Conservation (phyloP, 2,888 invertebrate genomes). For the Agrilus cyanescens region DNA sequence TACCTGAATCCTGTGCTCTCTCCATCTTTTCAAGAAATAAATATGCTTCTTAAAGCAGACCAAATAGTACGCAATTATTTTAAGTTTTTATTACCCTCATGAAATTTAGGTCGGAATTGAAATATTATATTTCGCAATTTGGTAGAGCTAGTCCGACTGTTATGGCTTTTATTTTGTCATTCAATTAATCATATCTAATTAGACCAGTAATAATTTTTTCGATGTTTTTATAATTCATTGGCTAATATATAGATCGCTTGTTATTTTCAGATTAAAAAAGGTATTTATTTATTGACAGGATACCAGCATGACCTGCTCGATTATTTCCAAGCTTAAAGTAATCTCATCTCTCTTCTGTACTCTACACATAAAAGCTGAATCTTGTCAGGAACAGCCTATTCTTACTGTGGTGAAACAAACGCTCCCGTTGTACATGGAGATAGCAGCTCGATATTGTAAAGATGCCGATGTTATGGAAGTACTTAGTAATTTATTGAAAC, state of each 20-base stretch:
- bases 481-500: constrained; percentile 61
- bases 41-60: constrained; percentile 39
- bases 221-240: constrained; percentile 8
- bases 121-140: too few species aligned
- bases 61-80: constrained; percentile 32
- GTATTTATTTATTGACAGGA: constrained; percentile 30
- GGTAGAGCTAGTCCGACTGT: too few species aligned
- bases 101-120: too few species aligned
- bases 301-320: constrained; percentile 37
- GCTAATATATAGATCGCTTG: neutral
- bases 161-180: too few species aligned
- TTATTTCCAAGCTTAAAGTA: constrained; percentile 55
- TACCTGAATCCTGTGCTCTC: constrained; percentile 59
- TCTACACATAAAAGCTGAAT: constrained; percentile 32
- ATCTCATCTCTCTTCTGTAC: constrained; percentile 48
- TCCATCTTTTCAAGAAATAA: constrained; percentile 51
- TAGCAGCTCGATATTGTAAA: constrained; percentile 49
- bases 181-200: too few species aligned
- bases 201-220: too few species aligned
- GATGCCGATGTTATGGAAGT: constrained; percentile 56
- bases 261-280: constrained; percentile 5
- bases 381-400: constrained; percentile 39
- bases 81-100: constrained; percentile 5
- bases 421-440: constrained; percentile 48
- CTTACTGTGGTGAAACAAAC: constrained; percentile 47